phyloP scores from a whole-genome alignment of 1,140 invertebrate genomes.

The Calosoma granatense region DNA sequence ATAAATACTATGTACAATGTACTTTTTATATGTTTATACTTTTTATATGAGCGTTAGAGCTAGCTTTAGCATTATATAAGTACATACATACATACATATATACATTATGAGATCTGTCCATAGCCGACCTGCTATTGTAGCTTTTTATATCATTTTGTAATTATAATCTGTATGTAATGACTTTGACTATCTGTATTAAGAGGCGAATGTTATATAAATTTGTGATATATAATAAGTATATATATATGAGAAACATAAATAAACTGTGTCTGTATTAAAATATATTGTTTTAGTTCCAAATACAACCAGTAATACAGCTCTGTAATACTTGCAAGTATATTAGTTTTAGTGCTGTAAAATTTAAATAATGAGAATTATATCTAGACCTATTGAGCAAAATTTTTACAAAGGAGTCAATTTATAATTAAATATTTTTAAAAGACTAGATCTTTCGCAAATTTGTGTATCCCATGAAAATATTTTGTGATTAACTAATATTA shows the following conservation, averaged over 20 bases:
- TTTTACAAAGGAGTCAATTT: too few relatives aligned
- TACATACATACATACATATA: background rate
- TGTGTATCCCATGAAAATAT: too few relatives aligned
- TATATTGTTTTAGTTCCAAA: background rate
- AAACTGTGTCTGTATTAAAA: conserved; percentile 7
- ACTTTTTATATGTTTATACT: conserved; percentile 9
- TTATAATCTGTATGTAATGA: background rate
- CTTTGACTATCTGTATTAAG: background rate
- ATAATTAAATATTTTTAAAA: too few relatives aligned
- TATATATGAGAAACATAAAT: background rate
- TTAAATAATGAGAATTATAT: too few relatives aligned
- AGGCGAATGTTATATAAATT: conserved; percentile 1
- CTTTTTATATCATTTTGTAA: conserved; percentile 7
- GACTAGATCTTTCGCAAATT: too few relatives aligned
- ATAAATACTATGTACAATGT: background rate
- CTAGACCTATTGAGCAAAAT: too few relatives aligned
- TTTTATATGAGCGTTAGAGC: conserved; percentile 1
- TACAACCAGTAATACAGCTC: background rate
- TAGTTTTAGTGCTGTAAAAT: too few relatives aligned
- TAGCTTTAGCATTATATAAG: conserved; percentile 1
- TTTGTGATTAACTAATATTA: too few relatives aligned
- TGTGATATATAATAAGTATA: conserved; percentile 1
- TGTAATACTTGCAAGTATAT: too few relatives aligned
- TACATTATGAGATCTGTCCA: background rate
- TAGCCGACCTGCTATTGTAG: background rate